Evolutionary conservation across 2,113 vertebrate species (phyloP).

Genomic region (Monopterus albus): DNA sequence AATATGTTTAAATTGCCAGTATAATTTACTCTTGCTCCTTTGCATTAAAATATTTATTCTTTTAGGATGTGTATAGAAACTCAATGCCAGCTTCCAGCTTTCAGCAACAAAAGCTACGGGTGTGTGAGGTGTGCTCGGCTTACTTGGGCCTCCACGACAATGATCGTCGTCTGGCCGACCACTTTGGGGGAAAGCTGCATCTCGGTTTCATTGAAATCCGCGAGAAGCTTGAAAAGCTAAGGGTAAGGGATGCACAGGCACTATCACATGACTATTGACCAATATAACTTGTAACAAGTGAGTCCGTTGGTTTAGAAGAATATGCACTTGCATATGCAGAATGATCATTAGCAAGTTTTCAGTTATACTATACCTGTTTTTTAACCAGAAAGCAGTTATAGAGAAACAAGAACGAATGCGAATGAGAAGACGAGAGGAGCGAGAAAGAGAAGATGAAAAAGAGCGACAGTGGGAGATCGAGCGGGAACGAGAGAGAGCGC

Average conservation of each 20-base stretch:
- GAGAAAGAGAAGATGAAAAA: slow-evolving; percentile 88
- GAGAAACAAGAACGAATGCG: slow-evolving; percentile 96
- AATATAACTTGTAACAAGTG: neutral
- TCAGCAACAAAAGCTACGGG: slow-evolving; percentile 97
- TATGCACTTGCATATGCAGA: too few species aligned
- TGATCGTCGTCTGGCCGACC: slow-evolving; percentile 95
- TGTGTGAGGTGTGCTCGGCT: slow-evolving; percentile 98
- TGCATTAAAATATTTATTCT: neutral
- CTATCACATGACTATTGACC: neutral
- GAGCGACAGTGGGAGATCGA: slow-evolving; percentile 80
- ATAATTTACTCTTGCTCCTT: neutral
- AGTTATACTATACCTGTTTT: neutral
- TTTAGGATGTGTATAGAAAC: slow-evolving; percentile 96
- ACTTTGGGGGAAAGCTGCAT: slow-evolving; percentile 98
- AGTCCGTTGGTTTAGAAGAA: neutral
- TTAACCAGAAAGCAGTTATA: slow-evolving; percentile 89
- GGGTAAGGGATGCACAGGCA: slow-evolving; percentile 81
- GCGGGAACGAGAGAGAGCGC: slow-evolving; percentile 58
- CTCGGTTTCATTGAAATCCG: slow-evolving; percentile 99
- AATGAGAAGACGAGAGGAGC: slow-evolving; percentile 91
- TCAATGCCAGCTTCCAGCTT: slow-evolving; percentile 99
- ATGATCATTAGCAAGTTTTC: neutral
- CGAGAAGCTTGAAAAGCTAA: slow-evolving; percentile 96
- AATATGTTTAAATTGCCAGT: too few species aligned
- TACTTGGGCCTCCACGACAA: slow-evolving; percentile 99